Base-by-base conservation (phyloP, 2,113 vertebrate genomes). In the Aphyosemion australe region DNA sequence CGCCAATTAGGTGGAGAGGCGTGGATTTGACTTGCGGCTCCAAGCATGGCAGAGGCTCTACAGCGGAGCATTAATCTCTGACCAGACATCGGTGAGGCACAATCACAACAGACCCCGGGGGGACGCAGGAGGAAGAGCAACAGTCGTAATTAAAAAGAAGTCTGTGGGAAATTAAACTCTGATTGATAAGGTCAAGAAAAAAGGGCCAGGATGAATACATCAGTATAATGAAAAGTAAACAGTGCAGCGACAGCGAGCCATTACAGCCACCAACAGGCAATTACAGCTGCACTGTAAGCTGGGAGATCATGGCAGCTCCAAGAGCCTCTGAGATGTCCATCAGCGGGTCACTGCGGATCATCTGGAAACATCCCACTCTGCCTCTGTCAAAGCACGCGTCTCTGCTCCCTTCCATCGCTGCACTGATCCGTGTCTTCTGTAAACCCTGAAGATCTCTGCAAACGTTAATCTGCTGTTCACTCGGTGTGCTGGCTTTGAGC, bases 101-200 rank as follows among this genome's bases (percentile, higher is more conserved):
- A 66, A 50, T 85, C 57, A 46, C 55, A 80, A 60, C 18, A 61
- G 39, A 12, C 43, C 54, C 48, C 7, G 61, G 68, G 72, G 68
- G 19, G 50, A 39, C 10, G 6, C 12, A 13, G 51, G 32, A 56
- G 68, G 62, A 72, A 80, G 45, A 77, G 73, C 78, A 80, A 84
- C 62, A 66, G 63, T 61, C 74, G 69, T 86, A 86, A 89, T 90
- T 88, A 90, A 86, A 87, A 89, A 80, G 19, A 84, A 80, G 86
- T 90, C 76, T 84, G 78, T 74, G 70, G 66, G 80, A 90, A 87
- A 90, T 90, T 83, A 84, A 90, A 89, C 79, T 80, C 60, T 84
- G 86, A 90, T 88, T 85, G 85, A 89, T 86, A 90, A 87, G 84
- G 87, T 91, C 88, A 89, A 88, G 82, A 82, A 74, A 75, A 70